Evolutionary conservation across 64 coral and sea anemone species (phyloP).

Genomic region (Montipora foliosa): DNA sequence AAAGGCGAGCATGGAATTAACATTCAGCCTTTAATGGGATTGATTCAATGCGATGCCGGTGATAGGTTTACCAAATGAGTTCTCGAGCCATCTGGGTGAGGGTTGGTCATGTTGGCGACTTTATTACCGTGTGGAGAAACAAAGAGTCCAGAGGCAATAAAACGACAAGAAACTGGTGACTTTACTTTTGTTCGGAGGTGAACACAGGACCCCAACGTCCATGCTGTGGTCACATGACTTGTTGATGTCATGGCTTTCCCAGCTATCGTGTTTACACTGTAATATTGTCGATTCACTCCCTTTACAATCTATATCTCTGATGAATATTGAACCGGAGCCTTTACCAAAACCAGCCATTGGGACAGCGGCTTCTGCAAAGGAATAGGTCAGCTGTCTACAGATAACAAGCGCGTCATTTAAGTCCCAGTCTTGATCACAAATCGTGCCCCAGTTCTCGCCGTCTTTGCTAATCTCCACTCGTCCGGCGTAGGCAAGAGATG

Average conservation of each 20-base stretch:
- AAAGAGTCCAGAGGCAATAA: too few species aligned
- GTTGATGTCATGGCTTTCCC: constrained; percentile 4
- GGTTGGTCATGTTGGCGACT: too few species aligned
- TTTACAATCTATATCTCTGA: constrained; percentile 33
- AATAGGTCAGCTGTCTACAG: constrained; percentile 17
- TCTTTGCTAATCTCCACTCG: constrained; percentile 40
- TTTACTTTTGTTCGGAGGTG: too few species aligned
- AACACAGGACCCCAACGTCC: constrained; percentile 33
- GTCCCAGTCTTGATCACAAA: constrained; percentile 46
- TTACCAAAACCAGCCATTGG: constrained; percentile 32
- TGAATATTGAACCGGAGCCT: constrained; percentile 21
- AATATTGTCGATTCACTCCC: constrained; percentile 9
- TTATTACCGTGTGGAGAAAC: too few species aligned
- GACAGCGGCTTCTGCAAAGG: constrained; percentile 1
- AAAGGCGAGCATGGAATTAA: too few species aligned
- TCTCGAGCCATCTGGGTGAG: too few species aligned
- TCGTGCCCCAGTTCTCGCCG: constrained; percentile 30
- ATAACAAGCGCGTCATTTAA: constrained; percentile 10
- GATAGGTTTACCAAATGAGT: too few species aligned
- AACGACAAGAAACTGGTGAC: too few species aligned
- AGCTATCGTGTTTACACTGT: constrained; percentile 7
- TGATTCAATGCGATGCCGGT: too few species aligned
- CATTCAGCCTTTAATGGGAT: too few species aligned
- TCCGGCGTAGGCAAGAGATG: constrained; percentile 4
- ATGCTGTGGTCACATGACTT: constrained; percentile 42